These are phyloP conservation scores for Typhlichthys eigenmanni DNA, from an alignment of 2,797 vertebrate genomes.

Conservation along the genomic window DNA sequence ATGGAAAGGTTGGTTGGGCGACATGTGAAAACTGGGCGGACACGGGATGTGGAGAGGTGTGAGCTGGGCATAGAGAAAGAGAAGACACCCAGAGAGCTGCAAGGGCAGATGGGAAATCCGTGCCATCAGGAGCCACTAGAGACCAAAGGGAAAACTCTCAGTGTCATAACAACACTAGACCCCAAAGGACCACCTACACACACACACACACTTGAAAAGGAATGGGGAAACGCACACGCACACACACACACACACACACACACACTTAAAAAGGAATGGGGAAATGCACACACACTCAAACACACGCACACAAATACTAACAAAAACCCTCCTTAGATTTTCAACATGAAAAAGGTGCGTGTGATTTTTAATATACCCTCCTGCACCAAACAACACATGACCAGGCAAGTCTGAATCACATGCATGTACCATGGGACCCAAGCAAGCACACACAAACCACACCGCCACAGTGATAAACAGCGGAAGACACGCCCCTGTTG, in stretches of 20 bases:
- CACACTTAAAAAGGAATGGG: conserved; percentile 12
- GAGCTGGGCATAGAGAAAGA: too few relatives aligned
- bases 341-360: conserved; percentile 1
- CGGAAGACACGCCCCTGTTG: conserved; percentile 69
- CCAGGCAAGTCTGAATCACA: conserved; percentile 67
- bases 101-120: too few relatives aligned
- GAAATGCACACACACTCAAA: conserved; percentile 8
- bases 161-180: neutral
- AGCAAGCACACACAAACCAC: conserved; percentile 29
- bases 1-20: too few relatives aligned
- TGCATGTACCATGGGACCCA: conserved; percentile 47
- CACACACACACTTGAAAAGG: neutral
- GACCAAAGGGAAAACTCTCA: neutral
- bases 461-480: conserved; percentile 63
- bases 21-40: too few relatives aligned
- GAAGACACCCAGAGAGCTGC: too few relatives aligned
- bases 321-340: neutral
- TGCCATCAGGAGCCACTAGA: too few relatives aligned
- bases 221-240: neutral
- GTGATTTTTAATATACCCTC: neutral
- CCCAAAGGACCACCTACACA: neutral
- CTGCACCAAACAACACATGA: conserved; percentile 53
- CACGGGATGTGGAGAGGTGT: too few relatives aligned
- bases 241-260: neutral
- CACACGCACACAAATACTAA: neutral